Base-by-base conservation (phyloP, 2,113 vertebrate genomes). In the Xiphophorus maculatus region DNA sequence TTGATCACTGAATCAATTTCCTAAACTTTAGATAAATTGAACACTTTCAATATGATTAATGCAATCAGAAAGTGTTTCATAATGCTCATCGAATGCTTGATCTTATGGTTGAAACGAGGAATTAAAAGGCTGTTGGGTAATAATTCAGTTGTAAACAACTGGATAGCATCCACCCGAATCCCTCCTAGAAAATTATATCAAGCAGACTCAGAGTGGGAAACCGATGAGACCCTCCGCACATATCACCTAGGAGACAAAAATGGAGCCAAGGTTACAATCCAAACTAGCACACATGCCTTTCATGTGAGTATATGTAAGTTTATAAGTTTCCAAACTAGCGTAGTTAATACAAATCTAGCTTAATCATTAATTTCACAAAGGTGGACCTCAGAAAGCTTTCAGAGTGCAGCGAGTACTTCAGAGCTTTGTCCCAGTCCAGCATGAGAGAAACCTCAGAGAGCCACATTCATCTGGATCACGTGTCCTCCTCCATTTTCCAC, bases 381-480 rank as follows among this genome's bases (percentile, higher is more conserved):
- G 95, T 91, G 71, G 91, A 94, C 44, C 81, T 95, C 25, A 69
- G 69, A n/a, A 90, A 67, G 63, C 91, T 95, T 54, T 90, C 90
- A 0, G 81, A 89, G 42, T 91, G 80, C 79, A 95, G 94, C 1
- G 92, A 93, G 29, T 96, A 95, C 69, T 95, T 95, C 78, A 69
- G 82, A 63, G 95, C 92, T 32, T 83, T 96, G 79, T 93, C 90
- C n/a, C 90, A 87, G 40, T 95, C 94, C 61, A 86, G 76, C 27
- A 96, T 95, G 95, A 93, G 84, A 78, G 95, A 95, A 85, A 93
- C 85, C 0, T 76, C 77, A 1, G 93, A 93, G 58, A 79, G 80
- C 12, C 71, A 89, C 35, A 84, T 95, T 74, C 68, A 83, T 12
- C 85, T 96, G 72, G 88, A 90, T 8, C 91, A 94, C 1, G 83